These are phyloP conservation scores for Phoebastria nigripes DNA, from an alignment of 2,797 vertebrate genomes.

Conservation along the genomic window DNA sequence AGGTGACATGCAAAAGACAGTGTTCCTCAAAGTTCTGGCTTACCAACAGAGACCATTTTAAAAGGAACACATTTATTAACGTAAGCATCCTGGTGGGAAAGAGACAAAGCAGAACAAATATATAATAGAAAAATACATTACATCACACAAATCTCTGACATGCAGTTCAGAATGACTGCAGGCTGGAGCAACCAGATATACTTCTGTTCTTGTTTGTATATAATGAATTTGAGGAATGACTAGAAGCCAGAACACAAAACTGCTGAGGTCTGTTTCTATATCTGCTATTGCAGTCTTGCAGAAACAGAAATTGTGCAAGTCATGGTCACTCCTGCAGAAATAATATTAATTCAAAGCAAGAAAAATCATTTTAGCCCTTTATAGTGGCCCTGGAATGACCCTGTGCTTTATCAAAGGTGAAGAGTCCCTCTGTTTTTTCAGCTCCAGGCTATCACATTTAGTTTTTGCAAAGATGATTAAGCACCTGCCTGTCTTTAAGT, in stretches of 20 bases:
- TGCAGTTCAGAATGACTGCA: background rate
- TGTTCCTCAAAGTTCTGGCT: conserved; percentile 4
- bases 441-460: background rate
- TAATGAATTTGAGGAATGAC: background rate
- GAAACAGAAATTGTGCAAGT: background rate
- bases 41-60: background rate
- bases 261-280: background rate
- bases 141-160: background rate
- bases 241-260: background rate
- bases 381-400: background rate
- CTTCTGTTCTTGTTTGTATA: background rate
- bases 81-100: background rate
- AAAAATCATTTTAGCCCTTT: background rate
- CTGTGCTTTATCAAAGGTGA: background rate
- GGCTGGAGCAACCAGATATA: background rate
- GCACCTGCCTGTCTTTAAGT: background rate
- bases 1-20: conserved; percentile 10
- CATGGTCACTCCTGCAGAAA: background rate
- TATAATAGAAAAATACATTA: background rate
- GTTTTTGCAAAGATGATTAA: background rate
- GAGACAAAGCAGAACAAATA: background rate
- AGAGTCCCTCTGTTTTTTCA: background rate
- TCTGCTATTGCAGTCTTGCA: background rate
- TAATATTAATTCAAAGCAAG: background rate
- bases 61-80: background rate